Base-by-base conservation (phyloP, 2,797 vertebrate genomes). In the Numenius phaeopus region DNA sequence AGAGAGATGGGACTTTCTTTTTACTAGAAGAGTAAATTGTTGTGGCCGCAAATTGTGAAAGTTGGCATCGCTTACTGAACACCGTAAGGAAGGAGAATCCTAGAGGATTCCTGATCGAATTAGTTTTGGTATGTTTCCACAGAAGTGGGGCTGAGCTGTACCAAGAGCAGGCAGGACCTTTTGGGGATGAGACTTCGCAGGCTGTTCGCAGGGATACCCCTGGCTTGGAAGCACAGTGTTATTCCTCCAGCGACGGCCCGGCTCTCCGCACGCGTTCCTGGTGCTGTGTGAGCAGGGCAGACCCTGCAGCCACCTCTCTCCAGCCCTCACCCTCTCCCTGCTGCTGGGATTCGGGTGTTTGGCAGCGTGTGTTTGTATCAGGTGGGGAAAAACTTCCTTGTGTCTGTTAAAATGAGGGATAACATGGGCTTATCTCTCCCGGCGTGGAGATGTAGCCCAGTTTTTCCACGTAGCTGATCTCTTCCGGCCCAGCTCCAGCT, bases 401-500 rank as follows among this genome's bases (percentile, higher is more conserved):
- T 27, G 54, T 34, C 9, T 17, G 47, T 62, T 79, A 40, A 59
- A 80, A 71, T 4, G 37, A 61, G 61, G 62, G 21, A 54, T 42
- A 72, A 12, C 4, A 20, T 0, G 1, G 29, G 37, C 49, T 54
- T 34, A 29, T 62, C 78, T 93, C 69, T 85, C 46, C 46, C 55
- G 19, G 70, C 0, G 0, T 42, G 55, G 66, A 40, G 70, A 40
- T 27, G 75, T n/a, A 80, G 65, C 69, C 46, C 11, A 0, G 0
- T 17, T 92, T 77, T 70, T 55, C 72, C 83, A 52, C 4, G 3
- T 37, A 49, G 46, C 57, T 18, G 7, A 82, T 81, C 61, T 72
- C 55, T 58, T 82, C 70, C 89, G 80, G 71, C 55, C 42, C 42
- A 44, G 57, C 52, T 66, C 52, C 69, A 50, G 58, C 49, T 44